Percentiles rank a stretch among this genome's conserved stretches.
phyloP scores from a whole-genome alignment of 2,797 vertebrate genomes.

The Poecile montanus region DNA sequence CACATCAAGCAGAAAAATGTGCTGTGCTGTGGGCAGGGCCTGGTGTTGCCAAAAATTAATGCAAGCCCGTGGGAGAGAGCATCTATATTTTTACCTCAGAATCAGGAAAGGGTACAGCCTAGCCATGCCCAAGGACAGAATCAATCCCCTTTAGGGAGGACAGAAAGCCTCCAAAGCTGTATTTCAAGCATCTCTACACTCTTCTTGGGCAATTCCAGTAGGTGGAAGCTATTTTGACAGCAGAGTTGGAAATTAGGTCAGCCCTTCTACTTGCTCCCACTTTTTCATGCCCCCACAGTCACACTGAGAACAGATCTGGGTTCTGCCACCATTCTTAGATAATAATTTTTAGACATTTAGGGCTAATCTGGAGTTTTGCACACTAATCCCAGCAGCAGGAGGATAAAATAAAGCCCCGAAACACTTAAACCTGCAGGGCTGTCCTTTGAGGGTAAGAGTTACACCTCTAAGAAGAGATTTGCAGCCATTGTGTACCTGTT shows the following conservation, averaged over 20 bases:
- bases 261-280: background rate
- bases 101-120: background rate
- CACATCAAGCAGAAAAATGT: background rate
- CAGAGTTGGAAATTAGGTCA: background rate
- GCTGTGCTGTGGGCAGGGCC: background rate
- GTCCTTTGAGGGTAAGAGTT: background rate
- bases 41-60: background rate
- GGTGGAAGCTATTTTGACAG: background rate
- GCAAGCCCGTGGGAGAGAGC: background rate
- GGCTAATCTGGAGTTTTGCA: background rate
- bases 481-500: background rate
- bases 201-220: background rate
- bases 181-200: background rate
- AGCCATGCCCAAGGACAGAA: background rate
- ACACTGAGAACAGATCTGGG: background rate
- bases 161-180: background rate
- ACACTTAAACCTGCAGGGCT: background rate
- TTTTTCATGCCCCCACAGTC: background rate
- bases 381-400: background rate
- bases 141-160: background rate
- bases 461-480: background rate
- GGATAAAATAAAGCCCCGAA: background rate
- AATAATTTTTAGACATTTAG: background rate
- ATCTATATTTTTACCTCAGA: background rate
- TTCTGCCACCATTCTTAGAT: background rate